Evolutionary conservation across 2,797 vertebrate genomes (phyloP).

Genomic region (Decapterus maruadsi): DNA sequence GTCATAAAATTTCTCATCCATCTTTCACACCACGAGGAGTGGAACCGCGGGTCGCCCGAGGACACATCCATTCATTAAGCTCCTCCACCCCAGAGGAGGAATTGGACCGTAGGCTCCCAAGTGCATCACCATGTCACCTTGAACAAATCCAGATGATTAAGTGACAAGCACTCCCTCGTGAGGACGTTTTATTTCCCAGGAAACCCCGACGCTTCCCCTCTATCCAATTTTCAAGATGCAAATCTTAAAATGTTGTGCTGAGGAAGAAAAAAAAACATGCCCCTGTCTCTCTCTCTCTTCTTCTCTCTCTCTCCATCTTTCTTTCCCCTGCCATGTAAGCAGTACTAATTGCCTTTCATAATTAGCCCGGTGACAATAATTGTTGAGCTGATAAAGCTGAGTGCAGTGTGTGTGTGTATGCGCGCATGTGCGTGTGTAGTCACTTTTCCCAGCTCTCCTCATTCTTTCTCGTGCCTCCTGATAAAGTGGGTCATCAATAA

Average conservation of each 20-base stretch:
- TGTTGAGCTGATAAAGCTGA: slow-evolving; percentile 78
- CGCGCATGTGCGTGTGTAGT: slow-evolving; percentile 30
- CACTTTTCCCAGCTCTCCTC: slow-evolving; percentile 38
- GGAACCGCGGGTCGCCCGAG: slow-evolving; percentile 65
- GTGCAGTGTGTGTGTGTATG: slow-evolving; percentile 26
- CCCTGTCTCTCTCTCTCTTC: slow-evolving; percentile 12
- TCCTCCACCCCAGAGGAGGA: slow-evolving; percentile 71
- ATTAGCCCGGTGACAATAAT: slow-evolving; percentile 87
- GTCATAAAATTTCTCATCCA: slow-evolving; percentile 64
- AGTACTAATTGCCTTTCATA: slow-evolving; percentile 88
- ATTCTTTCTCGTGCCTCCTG: slow-evolving; percentile 66
- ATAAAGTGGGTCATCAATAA: slow-evolving; percentile 85
- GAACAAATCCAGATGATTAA: slow-evolving; percentile 85
- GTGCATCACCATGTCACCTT: slow-evolving; percentile 86
- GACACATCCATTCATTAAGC: slow-evolving; percentile 80
- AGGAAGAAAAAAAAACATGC: slow-evolving; percentile 44
- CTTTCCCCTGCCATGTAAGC: slow-evolving; percentile 77
- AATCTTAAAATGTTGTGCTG: slow-evolving; percentile 71
- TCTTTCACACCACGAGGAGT: slow-evolving; percentile 48
- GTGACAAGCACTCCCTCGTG: slow-evolving; percentile 81
- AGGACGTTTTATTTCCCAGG: slow-evolving; percentile 84
- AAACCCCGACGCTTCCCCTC: slow-evolving; percentile 68
- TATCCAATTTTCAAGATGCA: slow-evolving; percentile 79
- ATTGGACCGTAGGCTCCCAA: slow-evolving; percentile 71
- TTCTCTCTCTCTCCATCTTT: slow-evolving; percentile 46